These are phyloP conservation scores for Urocolius indicus DNA, from an alignment of 2,113 vertebrate species.

Conservation along the genomic window DNA sequence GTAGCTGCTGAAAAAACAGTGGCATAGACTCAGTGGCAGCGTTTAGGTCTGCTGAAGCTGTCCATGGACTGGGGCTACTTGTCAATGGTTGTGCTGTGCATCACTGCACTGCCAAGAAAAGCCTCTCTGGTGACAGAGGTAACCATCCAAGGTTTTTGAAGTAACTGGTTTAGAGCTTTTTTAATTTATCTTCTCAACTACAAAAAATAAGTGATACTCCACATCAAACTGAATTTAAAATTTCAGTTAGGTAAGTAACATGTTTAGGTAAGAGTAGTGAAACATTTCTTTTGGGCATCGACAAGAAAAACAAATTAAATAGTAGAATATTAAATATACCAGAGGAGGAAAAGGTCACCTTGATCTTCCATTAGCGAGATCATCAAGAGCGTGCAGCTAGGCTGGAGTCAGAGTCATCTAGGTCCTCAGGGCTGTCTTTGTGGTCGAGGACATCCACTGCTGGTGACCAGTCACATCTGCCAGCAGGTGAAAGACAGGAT, in stretches of 20 bases:
- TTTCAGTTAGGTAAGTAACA: background rate
- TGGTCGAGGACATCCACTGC: background rate
- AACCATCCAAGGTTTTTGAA: background rate
- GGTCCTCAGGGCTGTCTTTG: background rate
- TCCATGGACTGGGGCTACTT: background rate
- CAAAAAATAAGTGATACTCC: background rate
- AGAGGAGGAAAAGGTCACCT: background rate
- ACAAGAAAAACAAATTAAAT: background rate
- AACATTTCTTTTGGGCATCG: background rate
- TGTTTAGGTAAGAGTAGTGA: background rate
- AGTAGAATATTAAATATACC: background rate
- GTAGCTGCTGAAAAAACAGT: rapidly evolving
- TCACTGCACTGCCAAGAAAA: background rate
- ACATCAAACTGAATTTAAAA: background rate
- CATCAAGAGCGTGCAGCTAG: background rate
- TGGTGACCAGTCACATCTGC: background rate
- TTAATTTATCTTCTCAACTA: background rate
- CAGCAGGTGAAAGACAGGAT: background rate
- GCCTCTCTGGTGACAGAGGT: background rate
- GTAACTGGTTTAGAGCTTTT: rapidly evolving
- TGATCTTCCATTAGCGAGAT: background rate
- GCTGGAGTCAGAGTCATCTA: background rate
- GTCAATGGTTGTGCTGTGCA: background rate
- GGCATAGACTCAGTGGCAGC: background rate
- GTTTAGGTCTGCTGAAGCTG: background rate